phyloP scores from a whole-genome alignment of 1,140 invertebrate species.

The Ceratosolen fusciceps region DNA sequence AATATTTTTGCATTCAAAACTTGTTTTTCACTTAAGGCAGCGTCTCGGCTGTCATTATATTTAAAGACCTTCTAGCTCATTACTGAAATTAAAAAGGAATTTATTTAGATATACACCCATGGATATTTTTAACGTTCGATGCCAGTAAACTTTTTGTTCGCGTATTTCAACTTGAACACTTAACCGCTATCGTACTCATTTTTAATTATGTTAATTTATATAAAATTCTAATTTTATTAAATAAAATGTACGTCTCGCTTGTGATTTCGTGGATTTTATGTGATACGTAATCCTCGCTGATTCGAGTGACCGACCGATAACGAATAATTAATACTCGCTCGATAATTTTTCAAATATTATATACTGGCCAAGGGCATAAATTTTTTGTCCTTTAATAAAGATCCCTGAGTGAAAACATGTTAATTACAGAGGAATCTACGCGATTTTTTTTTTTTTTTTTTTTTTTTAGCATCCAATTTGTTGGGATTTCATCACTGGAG shows the following conservation, averaged over 20 bases:
- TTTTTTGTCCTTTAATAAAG: no score
- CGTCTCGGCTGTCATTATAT: not conserved
- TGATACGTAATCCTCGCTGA: not conserved
- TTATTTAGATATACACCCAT: not conserved
- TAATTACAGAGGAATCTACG: no score
- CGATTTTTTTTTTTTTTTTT: no score
- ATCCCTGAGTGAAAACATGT: no score
- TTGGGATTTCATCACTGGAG: no score
- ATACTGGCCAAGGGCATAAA: no score
- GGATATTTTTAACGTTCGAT: not conserved
- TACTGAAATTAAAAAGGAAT: not conserved
- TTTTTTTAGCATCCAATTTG: no score
- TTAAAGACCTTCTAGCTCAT: not conserved
- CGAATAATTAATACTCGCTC: not conserved
- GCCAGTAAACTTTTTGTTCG: not conserved
- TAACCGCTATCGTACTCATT: not conserved
- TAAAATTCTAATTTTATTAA: slow-evolving; percentile 11
- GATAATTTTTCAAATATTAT: not conserved
- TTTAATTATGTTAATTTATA: slow-evolving; percentile 6
- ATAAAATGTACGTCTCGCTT: not conserved
- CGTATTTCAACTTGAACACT: not conserved
- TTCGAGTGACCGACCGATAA: not conserved
- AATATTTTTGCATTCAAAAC: not conserved
- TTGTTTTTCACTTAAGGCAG: not conserved
- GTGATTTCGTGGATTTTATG: not conserved